Evolutionary conservation across 2,797 vertebrate genomes (phyloP), one percentile per base, ranked within the genome.

Genomic region (Chloroceryle amazona): DNA sequence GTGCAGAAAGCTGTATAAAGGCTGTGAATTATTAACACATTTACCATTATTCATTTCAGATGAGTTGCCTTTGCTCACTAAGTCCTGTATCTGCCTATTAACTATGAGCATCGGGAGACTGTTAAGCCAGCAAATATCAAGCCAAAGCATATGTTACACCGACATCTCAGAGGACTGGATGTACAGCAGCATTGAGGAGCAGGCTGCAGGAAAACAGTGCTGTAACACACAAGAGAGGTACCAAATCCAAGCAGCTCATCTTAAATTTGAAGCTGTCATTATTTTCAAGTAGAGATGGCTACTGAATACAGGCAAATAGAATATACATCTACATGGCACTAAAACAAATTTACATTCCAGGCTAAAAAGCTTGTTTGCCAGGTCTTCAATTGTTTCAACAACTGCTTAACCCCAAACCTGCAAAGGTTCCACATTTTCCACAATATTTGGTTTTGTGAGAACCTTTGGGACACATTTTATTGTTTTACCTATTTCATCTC

Each of bases 21-120:
- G 26, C 31, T 16, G 51, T 72, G 66, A 95, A 89, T 82, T 74
- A 74, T 87, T 76, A 52, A 82, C 61, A 49, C 5, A 28, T 73
- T 71, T 6, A 37, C 25, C 54, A 21, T 78, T n/a, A 52, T 3
- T 86, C 41, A 58, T 39, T 81, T 42, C 57, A 49, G 65, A 60
- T 42, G 22, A 47, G 47, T 2, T 60, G 41, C 68, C 83, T 90
- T 87, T 89, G n/a, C 74, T 57, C 49, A 41, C 31, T 4, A 9
- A 35, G 37, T 47, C 86, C 81, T 71, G 17, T 0, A 3, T 54
- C 78, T 87, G 62, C 47, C 81, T 81, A 63, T 62, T 92, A 80
- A 1, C 35, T 31, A 0, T 3, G 33, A 33, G 31, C 22, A 41
- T 1, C 1, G 0, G 44, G 74, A 81, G 39, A 6, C 9, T 26